Conservation (phyloP, 2,113 vertebrate genomes). For the Archocentrus centrarchus region DNA sequence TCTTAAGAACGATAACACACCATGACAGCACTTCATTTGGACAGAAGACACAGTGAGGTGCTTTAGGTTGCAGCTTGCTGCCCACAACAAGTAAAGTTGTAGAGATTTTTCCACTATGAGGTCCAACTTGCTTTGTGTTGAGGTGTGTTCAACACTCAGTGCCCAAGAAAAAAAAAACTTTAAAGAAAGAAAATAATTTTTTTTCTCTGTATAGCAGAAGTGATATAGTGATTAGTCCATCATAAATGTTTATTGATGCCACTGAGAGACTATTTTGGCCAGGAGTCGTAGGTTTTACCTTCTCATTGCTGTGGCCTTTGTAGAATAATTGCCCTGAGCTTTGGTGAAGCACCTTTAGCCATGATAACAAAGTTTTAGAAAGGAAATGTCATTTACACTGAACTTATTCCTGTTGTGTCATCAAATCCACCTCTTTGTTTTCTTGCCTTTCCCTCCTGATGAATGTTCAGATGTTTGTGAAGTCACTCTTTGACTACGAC, state of each 20-base stretch:
- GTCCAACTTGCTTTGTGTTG: conserved; percentile 47
- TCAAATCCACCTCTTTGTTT: conserved; percentile 44
- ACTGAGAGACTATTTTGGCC: not conserved
- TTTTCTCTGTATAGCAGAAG: too few species aligned
- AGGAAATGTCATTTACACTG: conserved; percentile 37
- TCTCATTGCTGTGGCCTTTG: conserved; percentile 65
- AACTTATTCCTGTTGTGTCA: conserved; percentile 32
- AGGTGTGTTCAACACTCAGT: conserved; percentile 27
- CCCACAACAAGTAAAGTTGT: not conserved
- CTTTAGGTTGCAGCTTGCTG: conserved; percentile 5
- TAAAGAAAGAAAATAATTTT: conserved; percentile 22
- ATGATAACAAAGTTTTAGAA: not conserved
- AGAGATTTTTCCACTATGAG: conserved; percentile 36
- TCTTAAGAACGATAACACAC: too few species aligned
- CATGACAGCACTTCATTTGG: not conserved
- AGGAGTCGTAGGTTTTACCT: not conserved
- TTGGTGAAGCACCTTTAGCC: conserved; percentile 24
- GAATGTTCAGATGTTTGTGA: conserved; percentile 84
- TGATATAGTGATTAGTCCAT: conserved; percentile 6
- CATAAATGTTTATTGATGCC: conserved; percentile 10
- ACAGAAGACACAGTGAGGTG: conserved; percentile 31
- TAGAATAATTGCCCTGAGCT: conserved; percentile 31
- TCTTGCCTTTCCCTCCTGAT: not conserved
- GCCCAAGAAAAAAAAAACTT: conserved; percentile 39
- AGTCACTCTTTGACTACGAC: conserved; percentile 94